A percentile compares a stretch with the other conserved stretches of the same genome.
Evolutionary conservation across 2,797 vertebrate genomes (phyloP).

Genomic region (Meda fulgida): DNA sequence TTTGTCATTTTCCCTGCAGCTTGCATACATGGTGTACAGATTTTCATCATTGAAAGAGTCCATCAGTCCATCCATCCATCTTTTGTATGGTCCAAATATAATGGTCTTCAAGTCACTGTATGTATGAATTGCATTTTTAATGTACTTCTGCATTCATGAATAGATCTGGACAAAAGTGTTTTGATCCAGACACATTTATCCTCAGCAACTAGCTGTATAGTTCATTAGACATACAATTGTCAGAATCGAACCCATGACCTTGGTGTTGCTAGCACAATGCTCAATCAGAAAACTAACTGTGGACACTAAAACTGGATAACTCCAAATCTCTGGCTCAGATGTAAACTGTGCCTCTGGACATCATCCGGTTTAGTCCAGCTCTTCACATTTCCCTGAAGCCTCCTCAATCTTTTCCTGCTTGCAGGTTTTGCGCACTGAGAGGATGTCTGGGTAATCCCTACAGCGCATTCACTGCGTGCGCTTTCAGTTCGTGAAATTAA

Average conservation of each 20-base stretch:
- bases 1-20: no score
- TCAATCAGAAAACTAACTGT: neutral
- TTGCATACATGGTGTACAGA: no score
- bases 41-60: no score
- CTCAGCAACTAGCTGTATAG: neutral
- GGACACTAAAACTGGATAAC: neutral
- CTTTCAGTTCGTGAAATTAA: slow-evolving; percentile 30
- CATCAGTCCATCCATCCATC: neutral
- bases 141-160: no score
- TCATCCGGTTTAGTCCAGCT: slow-evolving; percentile 24
- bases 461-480: slow-evolving; percentile 14
- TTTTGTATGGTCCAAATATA: neutral
- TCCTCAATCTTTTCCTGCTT: slow-evolving; percentile 22
- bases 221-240: neutral
- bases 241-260: neutral
- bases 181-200: neutral
- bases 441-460: slow-evolving; percentile 43
- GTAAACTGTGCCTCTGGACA: neutral
- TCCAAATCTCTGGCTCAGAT: neutral
- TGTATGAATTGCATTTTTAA: no score
- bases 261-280: neutral
- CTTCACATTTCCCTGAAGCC: slow-evolving; percentile 17
- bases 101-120: neutral
- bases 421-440: slow-evolving; percentile 24
- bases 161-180: no score